Base-by-base conservation (phyloP, 1,140 invertebrate genomes). In the Ericerus pela region DNA sequence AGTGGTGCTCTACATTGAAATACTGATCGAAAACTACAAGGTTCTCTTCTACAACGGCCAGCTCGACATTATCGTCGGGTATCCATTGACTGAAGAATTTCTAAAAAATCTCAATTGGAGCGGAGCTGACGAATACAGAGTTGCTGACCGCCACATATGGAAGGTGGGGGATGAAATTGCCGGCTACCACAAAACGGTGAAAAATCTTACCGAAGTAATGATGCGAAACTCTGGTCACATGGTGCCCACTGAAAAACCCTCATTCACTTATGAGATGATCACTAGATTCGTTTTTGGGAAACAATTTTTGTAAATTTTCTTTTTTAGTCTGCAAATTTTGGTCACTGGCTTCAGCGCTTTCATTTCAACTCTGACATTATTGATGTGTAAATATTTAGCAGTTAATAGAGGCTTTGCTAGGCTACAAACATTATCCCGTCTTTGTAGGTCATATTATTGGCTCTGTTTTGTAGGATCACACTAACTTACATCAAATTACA, bases 181-280 rank as follows among this genome's bases (percentile, higher is more conserved):
- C 20, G 64, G 64, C 3, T 64, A 61, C 52, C 38, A 36, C 11
- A 63, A 63, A 37, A 59, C 47, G 4, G 41, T 29, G n/a, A 57
- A 57, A 0, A 81, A 81, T 66, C 73, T 91, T 26, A 82, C 81
- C 2, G 83, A 89, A 69, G 81, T 88, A n/a, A 65, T 88, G 64
- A 77, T 88, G 1, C 73, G 84, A 53, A 79, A 85, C 71, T 85
- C 85, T 24, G 88, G 88, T 0, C 88, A 92, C 60, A 86, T 89
- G 77, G 79, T 86, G 16, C 85, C 87, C 0, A 70, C 73, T 22
- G 86, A 91, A 70, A 85, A 90, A 65, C 86, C 88, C 0, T 76
- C 77, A 55, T 82, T 81, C 77, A 79, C 80, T 1, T 73, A 80
- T 22, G 81, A 87, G 66, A 71, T 92, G 62, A 85, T 92, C 54